Percentiles rank a stretch among this genome's conserved stretches.
Conservation (phyloP, 2,888 invertebrate genomes). For the Rhamnusium bicolor region DNA sequence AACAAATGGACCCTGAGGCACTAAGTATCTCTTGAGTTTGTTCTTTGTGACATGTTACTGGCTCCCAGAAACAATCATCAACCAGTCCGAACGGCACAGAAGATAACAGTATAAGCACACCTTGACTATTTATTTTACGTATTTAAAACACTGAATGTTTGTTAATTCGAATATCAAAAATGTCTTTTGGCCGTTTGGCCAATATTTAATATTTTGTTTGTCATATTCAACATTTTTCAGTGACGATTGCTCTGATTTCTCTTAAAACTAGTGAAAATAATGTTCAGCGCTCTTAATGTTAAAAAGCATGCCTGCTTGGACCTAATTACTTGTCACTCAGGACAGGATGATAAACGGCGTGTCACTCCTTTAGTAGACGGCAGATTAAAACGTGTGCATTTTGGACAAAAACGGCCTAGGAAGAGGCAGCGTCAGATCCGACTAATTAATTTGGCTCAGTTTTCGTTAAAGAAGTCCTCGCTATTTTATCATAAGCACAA, state of each 20-base stretch:
- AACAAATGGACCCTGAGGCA: too few species aligned
- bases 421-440: not conserved
- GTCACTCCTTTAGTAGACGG: constrained; percentile 31
- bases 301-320: constrained; percentile 1
- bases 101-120: too few species aligned
- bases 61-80: too few species aligned
- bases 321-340: constrained; percentile 43
- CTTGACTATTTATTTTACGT: too few species aligned
- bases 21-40: too few species aligned
- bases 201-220: too few species aligned
- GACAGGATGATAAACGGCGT: constrained; percentile 48
- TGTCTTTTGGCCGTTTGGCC: not conserved
- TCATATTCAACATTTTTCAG: not conserved
- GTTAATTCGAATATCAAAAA: not conserved
- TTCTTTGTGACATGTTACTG: too few species aligned
- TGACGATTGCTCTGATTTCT: not conserved
- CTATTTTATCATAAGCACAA: not conserved
- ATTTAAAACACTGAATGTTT: not conserved
- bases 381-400: constrained; percentile 45
- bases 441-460: constrained; percentile 26
- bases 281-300: not conserved
- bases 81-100: too few species aligned
- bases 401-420: constrained; percentile 41
- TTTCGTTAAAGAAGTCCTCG: not conserved
- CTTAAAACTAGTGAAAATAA: not conserved